These are phyloP conservation scores for Machimus rusticus DNA, from an alignment of 2,888 invertebrate species.

Conservation along the genomic window DNA sequence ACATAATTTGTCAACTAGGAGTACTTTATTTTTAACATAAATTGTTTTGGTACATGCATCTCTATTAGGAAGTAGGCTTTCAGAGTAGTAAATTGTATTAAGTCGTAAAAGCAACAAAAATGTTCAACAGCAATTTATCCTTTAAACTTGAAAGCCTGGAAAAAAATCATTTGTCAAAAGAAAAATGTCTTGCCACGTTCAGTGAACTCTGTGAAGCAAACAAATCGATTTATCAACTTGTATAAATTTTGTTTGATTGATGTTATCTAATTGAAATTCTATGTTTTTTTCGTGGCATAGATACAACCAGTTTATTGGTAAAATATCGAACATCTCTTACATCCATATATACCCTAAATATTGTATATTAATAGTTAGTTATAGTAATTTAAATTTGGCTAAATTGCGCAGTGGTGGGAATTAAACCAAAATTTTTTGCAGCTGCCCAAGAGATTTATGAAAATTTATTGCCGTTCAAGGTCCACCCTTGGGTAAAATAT, in stretches of 20 bases:
- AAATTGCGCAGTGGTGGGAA: neutral
- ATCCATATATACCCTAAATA: neutral
- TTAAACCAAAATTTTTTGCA: neutral
- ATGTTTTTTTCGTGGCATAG: neutral
- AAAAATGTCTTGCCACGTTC: neutral
- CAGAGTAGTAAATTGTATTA: neutral
- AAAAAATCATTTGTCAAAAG: neutral
- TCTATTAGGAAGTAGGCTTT: neutral
- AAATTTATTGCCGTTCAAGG: neutral
- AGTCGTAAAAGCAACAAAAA: neutral
- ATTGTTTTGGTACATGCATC: neutral
- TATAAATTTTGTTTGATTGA: neutral
- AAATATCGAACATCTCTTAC: neutral
- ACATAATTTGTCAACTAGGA: neutral
- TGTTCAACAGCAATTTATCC: neutral
- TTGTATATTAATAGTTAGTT: neutral
- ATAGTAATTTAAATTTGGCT: neutral
- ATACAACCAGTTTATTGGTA: neutral
- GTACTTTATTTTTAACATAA: neutral
- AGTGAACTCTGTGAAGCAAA: neutral
- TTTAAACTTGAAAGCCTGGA: neutral
- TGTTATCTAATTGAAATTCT: conserved; percentile 16
- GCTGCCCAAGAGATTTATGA: neutral
- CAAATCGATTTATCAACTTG: conserved; percentile 19
- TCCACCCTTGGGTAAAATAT: neutral